Conservation (phyloP, 2,113 vertebrate species). For the Genyomyrus donnyi region DNA sequence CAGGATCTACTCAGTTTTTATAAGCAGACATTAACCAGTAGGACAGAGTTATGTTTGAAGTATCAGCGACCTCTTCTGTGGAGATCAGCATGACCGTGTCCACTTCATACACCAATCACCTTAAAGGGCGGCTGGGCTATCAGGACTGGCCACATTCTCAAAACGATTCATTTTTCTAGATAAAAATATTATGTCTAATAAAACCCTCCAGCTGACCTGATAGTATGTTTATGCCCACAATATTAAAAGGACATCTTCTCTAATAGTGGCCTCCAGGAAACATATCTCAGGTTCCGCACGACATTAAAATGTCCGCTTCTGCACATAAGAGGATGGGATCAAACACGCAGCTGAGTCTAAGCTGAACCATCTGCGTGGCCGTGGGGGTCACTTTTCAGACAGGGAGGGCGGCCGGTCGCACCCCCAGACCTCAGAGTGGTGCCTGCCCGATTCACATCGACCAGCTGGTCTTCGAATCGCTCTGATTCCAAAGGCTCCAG, state of each 20-base stretch:
- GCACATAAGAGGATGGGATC: neutral
- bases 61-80: neutral
- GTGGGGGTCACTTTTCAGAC: neutral
- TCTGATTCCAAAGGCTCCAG: neutral
- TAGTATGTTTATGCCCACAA: neutral
- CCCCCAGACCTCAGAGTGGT: neutral
- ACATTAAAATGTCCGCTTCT: neutral
- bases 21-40: neutral
- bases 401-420: neutral
- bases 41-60: neutral
- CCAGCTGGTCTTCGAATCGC: neutral
- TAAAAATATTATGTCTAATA: neutral
- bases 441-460: neutral
- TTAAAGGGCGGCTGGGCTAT: neutral
- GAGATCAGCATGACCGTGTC: neutral
- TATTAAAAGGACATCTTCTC: neutral
- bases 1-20: neutral
- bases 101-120: neutral
- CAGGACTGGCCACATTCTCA: neutral
- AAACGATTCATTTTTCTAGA: neutral
- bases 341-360: neutral
- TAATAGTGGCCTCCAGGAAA: neutral
- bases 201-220: neutral
- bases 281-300: neutral
- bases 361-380: neutral